These are phyloP conservation scores for Acanthopleura granulata DNA, from an alignment of 2,888 invertebrate genomes.

Conservation along the genomic window DNA sequence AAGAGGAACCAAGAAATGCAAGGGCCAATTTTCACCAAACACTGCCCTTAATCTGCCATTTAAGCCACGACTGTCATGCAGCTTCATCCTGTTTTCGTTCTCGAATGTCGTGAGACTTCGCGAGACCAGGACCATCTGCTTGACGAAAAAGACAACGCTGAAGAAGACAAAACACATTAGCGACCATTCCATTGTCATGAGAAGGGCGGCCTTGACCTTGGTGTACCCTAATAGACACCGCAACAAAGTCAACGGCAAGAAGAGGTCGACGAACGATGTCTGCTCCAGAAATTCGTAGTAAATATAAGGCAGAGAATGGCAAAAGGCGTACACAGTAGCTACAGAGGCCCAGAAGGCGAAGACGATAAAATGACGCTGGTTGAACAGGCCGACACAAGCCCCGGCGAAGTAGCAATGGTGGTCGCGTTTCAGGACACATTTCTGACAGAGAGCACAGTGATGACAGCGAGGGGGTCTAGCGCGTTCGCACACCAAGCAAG, in stretches of 20 bases:
- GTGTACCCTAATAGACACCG: neutral
- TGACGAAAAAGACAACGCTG: neutral
- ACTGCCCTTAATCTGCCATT: constrained; percentile 44
- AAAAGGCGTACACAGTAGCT: constrained; percentile 3
- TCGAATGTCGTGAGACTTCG: constrained; percentile 17
- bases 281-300: neutral
- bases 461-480: constrained; percentile 6
- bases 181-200: constrained; percentile 14
- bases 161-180: neutral
- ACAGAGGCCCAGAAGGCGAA: constrained; percentile 17
- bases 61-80: neutral
- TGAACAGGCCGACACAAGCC: constrained; percentile 4
- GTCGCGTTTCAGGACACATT: constrained; percentile 15
- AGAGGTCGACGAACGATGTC: neutral
- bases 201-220: neutral
- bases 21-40: constrained; percentile 53
- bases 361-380: constrained; percentile 17
- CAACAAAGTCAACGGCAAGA: neutral
- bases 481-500: constrained; percentile 10
- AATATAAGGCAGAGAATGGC: neutral
- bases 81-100: neutral
- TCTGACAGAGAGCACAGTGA: constrained; percentile 9
- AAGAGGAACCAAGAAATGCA: constrained; percentile 56
- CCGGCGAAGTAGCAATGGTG: constrained; percentile 19
- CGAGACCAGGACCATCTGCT: neutral